Percentiles rank a stretch among this genome's conserved stretches.
Evolutionary conservation across 1,140 invertebrate genomes (phyloP).

Genomic region (Diorhabda elongata): DNA sequence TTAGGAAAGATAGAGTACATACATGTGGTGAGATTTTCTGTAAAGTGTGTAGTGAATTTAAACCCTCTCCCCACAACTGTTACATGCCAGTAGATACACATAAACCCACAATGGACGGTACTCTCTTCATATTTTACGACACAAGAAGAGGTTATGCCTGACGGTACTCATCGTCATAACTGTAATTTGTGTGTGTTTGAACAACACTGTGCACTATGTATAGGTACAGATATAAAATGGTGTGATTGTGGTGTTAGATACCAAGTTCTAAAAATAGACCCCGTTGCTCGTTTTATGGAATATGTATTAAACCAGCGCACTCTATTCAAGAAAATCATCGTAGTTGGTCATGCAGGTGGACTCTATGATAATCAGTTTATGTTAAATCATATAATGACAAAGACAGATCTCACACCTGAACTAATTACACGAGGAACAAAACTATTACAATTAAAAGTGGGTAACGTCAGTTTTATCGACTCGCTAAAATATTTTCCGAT

Average conservation of each 20-base stretch:
- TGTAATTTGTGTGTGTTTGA: too few relatives aligned
- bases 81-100: too few relatives aligned
- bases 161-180: too few relatives aligned
- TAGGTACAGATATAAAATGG: too few relatives aligned
- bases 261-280: constrained; percentile 2
- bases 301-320: neutral
- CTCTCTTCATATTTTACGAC: too few relatives aligned
- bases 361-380: constrained; percentile 9
- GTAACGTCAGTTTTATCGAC: constrained; percentile 17
- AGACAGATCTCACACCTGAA: constrained; percentile 6
- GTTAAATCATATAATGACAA: constrained; percentile 10
- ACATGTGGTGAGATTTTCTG: too few relatives aligned
- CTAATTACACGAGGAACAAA: constrained; percentile 14
- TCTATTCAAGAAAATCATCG: constrained; percentile 8
- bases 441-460: constrained; percentile 1
- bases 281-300: neutral
- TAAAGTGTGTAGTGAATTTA: too few relatives aligned
- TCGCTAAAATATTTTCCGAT: constrained; percentile 17
- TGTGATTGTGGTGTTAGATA: neutral
- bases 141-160: too few relatives aligned
- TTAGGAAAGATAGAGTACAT: too few relatives aligned
- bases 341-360: constrained; percentile 7
- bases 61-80: too few relatives aligned
- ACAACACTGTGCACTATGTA: too few relatives aligned
- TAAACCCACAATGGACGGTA: too few relatives aligned